A percentile compares a stretch with the other conserved stretches of the same genome.
phyloP scores from a whole-genome alignment of 2,113 vertebrate genomes.

The Scortum barcoo region DNA sequence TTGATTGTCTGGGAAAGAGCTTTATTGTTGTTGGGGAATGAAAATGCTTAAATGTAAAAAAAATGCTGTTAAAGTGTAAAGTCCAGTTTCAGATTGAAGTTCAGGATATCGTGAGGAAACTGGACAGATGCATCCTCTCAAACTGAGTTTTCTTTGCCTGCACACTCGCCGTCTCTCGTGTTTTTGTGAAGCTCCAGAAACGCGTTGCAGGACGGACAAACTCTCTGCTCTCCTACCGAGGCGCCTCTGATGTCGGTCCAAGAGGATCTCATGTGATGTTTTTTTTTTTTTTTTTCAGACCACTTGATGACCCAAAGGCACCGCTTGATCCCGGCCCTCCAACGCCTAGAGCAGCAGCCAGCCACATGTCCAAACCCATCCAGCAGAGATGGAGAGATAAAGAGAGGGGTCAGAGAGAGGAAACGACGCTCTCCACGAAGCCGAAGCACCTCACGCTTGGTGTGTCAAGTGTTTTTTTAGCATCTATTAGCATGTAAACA shows the following conservation, averaged over 20 bases:
- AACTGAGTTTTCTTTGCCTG: neutral
- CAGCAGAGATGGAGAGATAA: slow-evolving; percentile 3
- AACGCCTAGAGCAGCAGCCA: slow-evolving; percentile 12
- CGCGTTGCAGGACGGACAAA: neutral
- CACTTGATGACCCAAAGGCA: slow-evolving; percentile 26
- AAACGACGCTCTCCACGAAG: neutral
- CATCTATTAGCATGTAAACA: slow-evolving; percentile 27
- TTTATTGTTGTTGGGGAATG: no score
- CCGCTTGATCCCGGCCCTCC: neutral
- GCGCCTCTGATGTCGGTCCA: slow-evolving; percentile 35
- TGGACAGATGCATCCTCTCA: neutral
- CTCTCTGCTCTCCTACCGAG: neutral
- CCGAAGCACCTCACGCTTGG: neutral
- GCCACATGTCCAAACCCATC: slow-evolving; percentile 14
- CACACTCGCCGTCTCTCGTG: no score
- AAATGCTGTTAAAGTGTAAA: no score
- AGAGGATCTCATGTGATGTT: slow-evolving; percentile 53
- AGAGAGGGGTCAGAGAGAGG: neutral
- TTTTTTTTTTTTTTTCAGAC: no score
- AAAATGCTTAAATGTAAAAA: no score
- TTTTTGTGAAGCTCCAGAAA: no score
- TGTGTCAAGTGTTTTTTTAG: slow-evolving; percentile 6
- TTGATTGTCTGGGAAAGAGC: no score
- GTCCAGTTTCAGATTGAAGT: neutral
- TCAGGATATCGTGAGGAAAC: neutral